Base-by-base conservation (phyloP, 2,888 invertebrate species). In the Tachystola acroxantha region DNA sequence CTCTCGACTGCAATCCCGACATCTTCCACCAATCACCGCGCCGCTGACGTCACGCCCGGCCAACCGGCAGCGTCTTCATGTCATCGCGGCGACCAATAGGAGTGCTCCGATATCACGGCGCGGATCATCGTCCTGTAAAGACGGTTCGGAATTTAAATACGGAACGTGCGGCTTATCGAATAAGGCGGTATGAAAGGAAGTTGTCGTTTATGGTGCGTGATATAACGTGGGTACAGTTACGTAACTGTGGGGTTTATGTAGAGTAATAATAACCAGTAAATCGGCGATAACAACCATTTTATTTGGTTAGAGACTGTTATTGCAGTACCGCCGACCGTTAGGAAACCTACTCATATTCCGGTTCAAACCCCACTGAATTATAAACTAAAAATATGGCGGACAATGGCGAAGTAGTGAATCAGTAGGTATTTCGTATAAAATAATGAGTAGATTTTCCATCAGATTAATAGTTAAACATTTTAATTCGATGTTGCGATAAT, bases 1-100 rank as follows among this genome's bases (percentile, higher is more conserved):
- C 65, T 53, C 78, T 73, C 43, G 76, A 63, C 56, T 78, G 85
- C 62, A 88, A 58, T 13, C 87, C 87, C 39, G 87, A 88, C 87
- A 88, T 88, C 47, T 68, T 79, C 61, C 57, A 57, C 71, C 72
- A 73, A 71, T 65, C 54, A 42, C 54, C 41, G 45, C 57, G 49
- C 48, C 44, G 46, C 46, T 56, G 50, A 45, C 50, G 52, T 52
- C 51, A 52, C 57, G 44, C 59, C 49, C 61, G 52, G 51, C 75
- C 66, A 77, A 77, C 78, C 59, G 60, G 53, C 43, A 42, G 36
- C 37, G 53, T 45, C 49, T 48, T 53, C 55, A 61, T 61, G 64
- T 64, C 72, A 69, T 68, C 53, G 61, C 55, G 51, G 51, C 44
- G 42, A 43, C 60, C 58, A 64, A 59, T 57, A 42, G 32, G 37